These are phyloP conservation scores for Chesias legatella DNA, from an alignment of 2,888 invertebrate genomes.

Conservation along the genomic window DNA sequence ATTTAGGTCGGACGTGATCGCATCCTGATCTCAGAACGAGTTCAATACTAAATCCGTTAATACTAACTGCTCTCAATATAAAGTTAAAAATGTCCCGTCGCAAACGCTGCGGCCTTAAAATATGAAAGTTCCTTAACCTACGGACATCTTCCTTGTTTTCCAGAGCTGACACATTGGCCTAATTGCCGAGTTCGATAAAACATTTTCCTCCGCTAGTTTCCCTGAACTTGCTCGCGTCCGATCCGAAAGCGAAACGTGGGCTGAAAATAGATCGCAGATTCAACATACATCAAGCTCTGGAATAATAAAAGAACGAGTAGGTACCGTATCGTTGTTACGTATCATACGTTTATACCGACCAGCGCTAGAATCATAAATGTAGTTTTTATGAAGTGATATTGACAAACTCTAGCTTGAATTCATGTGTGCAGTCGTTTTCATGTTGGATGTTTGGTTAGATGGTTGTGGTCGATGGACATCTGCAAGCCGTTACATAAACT, in stretches of 20 bases:
- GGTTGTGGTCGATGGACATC: no score
- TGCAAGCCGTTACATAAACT: no score
- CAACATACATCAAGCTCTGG: conserved; percentile 44
- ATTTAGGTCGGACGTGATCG: conserved; percentile 64
- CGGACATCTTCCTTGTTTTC: conserved; percentile 26
- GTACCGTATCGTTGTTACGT: conserved; percentile 5
- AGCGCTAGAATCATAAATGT: no score
- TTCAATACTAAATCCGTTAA: conserved; percentile 44
- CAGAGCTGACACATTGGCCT: conserved; percentile 52
- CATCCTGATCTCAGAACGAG: conserved; percentile 42
- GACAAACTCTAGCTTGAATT: no score
- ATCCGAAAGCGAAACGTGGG: conserved; percentile 38
- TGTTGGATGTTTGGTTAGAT: no score
- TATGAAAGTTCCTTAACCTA: conserved; percentile 31
- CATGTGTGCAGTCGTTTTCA: no score
- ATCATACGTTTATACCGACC: no score
- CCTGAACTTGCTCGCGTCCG: conserved; percentile 68
- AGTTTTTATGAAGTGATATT: no score
- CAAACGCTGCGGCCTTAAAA: conserved; percentile 28
- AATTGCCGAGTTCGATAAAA: conserved; percentile 60
- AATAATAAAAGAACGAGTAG: conserved; percentile 32
- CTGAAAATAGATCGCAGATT: conserved; percentile 51
- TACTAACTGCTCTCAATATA: conserved; percentile 44
- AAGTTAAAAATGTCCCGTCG: conserved; percentile 30
- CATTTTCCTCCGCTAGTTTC: conserved; percentile 63